These are phyloP conservation scores for Arvicanthis niloticus DNA, from an alignment of 2,113 vertebrate species.

Conservation along the genomic window DNA sequence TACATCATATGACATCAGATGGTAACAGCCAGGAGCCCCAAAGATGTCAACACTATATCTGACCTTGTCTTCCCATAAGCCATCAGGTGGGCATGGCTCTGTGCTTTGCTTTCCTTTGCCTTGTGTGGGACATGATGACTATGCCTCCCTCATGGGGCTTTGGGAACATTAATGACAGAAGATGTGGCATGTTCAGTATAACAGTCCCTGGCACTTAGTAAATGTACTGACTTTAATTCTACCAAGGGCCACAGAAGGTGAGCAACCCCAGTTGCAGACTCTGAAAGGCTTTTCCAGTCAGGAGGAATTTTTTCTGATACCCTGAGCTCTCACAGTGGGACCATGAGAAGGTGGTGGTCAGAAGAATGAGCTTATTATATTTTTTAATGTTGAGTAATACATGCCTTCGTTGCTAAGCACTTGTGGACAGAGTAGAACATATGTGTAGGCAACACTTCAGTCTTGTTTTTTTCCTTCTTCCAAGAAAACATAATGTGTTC, in stretches of 20 bases:
- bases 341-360: neutral
- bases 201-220: neutral
- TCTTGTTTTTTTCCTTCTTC: neutral
- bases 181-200: neutral
- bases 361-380: neutral
- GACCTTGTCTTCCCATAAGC: no score
- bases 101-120: neutral
- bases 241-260: neutral
- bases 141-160: no score
- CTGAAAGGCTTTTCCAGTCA: neutral
- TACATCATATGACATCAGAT: no score
- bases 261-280: neutral
- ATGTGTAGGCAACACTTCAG: neutral
- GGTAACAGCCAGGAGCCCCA: neutral
- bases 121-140: accelerated
- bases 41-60: neutral
- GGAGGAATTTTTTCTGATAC: neutral
- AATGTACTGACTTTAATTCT: neutral
- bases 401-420: neutral
- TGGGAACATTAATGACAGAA: neutral
- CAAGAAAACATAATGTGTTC: neutral
- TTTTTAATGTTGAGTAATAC: neutral
- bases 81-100: neutral
- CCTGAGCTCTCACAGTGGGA: neutral
- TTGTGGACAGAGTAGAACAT: neutral